Percentiles rank a stretch among this genome's conserved stretches.
Evolutionary conservation across 1,140 invertebrate genomes (phyloP).

Genomic region (Branchinecta lynchi): DNA sequence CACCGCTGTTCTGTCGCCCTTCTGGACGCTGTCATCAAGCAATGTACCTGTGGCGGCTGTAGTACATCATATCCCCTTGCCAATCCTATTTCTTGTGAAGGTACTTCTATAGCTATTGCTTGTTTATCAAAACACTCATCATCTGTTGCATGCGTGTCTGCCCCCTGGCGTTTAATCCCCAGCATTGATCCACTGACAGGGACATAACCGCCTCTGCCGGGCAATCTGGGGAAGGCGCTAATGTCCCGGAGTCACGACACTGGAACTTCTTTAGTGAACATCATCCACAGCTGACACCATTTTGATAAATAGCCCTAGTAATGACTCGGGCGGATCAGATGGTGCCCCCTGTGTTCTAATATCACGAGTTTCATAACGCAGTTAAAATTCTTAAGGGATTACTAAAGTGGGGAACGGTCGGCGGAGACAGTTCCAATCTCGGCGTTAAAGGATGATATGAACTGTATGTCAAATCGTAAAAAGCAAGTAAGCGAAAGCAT

Average conservation of each 20-base stretch:
- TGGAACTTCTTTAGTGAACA: constrained; percentile 11
- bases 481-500: too few relatives aligned
- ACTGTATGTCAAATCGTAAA: too few relatives aligned
- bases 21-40: too few relatives aligned
- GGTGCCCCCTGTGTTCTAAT: not conserved
- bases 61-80: too few relatives aligned
- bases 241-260: constrained; percentile 6
- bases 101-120: not conserved
- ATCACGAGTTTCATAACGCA: not conserved
- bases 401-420: too few relatives aligned
- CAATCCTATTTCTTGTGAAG: not conserved
- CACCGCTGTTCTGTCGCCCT: too few relatives aligned
- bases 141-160: constrained; percentile 9
- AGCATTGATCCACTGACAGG: constrained; percentile 8
- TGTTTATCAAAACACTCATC: not conserved
- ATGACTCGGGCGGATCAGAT: not conserved
- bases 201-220: not conserved
- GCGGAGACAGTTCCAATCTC: too few relatives aligned
- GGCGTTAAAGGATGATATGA: too few relatives aligned
- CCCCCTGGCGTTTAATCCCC: not conserved
- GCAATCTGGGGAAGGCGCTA: not conserved
- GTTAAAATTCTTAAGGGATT: not conserved
- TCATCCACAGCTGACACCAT: constrained; percentile 6
- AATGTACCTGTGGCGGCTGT: too few relatives aligned
- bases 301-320: constrained; percentile 7